Evolutionary conservation across 2,888 invertebrate genomes (phyloP).

Genomic region (Acanthococcus lagerstroemiae): DNA sequence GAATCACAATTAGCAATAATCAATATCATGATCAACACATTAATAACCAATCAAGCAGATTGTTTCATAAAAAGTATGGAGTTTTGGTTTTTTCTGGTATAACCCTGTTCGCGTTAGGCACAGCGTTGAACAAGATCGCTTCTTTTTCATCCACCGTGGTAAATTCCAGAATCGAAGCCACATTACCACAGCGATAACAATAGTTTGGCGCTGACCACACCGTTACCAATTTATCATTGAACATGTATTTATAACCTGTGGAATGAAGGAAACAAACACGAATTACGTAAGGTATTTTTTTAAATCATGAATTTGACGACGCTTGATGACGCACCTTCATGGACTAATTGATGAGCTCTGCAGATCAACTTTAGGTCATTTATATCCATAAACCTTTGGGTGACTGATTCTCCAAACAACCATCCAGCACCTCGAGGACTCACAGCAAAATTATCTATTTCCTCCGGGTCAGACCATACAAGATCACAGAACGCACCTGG

Average conservation of each 20-base stretch:
- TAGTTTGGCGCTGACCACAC: constrained; percentile 99
- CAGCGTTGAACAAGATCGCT: constrained; percentile 86
- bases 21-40: too few species aligned
- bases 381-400: constrained; percentile 85
- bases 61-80: constrained; percentile 92
- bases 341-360: constrained; percentile 96
- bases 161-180: constrained; percentile 92
- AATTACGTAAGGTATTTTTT: constrained; percentile 33
- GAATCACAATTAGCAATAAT: too few species aligned
- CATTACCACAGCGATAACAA: constrained; percentile 97
- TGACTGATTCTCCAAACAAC: constrained; percentile 90
- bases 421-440: constrained; percentile 96
- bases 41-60: too few species aligned
- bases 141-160: constrained; percentile 63
- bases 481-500: constrained; percentile 98
- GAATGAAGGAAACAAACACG: too few species aligned
- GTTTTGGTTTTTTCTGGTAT: constrained; percentile 87
- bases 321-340: constrained; percentile 70
- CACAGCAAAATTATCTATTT: constrained; percentile 84
- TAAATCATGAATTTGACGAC: constrained; percentile 3
- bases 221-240: constrained; percentile 90
- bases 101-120: constrained; percentile 86
- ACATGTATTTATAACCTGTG: constrained; percentile 97
- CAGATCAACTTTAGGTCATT: constrained; percentile 90
- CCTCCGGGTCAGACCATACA: constrained; percentile 99